Percentiles rank a stretch among this genome's conserved stretches.
Conservation (phyloP, 2,797 vertebrate genomes). For the Picus viridis region DNA sequence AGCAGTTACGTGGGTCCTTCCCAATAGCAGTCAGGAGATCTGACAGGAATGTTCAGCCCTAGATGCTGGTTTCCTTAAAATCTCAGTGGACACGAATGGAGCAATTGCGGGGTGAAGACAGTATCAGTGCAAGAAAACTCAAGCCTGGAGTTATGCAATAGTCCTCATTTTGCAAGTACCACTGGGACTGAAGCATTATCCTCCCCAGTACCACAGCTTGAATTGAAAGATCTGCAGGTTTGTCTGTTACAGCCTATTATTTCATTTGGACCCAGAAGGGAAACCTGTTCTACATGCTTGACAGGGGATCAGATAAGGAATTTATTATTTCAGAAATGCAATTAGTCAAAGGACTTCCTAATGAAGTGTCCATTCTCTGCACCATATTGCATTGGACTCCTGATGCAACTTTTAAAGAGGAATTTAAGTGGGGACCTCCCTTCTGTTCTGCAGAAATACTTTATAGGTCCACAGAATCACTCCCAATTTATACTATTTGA, state of each 20-base stretch:
- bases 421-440: background rate
- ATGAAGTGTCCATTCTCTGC: background rate
- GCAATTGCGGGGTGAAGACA: background rate
- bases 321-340: conserved; percentile 12
- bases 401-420: background rate
- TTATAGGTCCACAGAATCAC: background rate
- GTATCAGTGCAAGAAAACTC: background rate
- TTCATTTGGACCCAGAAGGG: background rate
- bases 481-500: background rate
- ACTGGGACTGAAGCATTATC: background rate
- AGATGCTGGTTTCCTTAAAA: background rate
- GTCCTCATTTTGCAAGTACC: background rate
- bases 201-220: background rate
- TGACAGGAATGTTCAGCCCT: background rate
- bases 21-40: background rate
- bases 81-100: background rate
- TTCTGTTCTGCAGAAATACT: background rate
- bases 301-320: background rate
- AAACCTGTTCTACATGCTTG: background rate
- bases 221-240: background rate
- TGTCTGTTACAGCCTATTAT: conserved; percentile 5
- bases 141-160: background rate
- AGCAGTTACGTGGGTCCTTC: background rate
- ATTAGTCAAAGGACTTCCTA: conserved; percentile 4
- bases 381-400: background rate